Evolutionary conservation across 2,113 vertebrate species (phyloP), one percentile per base, ranked within the genome.

Genomic region (Myrmecophaga tridactyla): DNA sequence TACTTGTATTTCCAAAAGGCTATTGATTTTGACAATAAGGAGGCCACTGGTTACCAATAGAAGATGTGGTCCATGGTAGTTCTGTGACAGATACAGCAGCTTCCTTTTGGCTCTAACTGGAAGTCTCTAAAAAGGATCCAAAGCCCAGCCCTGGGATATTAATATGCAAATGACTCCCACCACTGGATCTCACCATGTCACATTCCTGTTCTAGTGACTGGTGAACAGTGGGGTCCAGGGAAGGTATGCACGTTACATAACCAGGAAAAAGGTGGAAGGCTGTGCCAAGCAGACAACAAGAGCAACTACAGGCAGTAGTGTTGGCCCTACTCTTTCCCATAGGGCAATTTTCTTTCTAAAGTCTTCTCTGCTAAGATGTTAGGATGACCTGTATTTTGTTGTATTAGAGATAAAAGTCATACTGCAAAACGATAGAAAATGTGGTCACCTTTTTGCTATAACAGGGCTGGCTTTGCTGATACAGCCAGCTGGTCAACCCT

Each of bases 361-460:
- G 8, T 81, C 46, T 58, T 76, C 63, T 31, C 3, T 12, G 29
- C 51, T 88, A 90, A 80, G 69, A 65, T 36, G 60, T 75, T 76
- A 90, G 36, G 36, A 60, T 25, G 80, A 69, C 80, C 11, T 43
- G 20, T 60, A 46, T 84, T 93, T 88, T 93, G 27, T 63, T 95
- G 92, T 62, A 92, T 83, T 78, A 81, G 51, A 60, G 56, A 80
- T 41, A 84, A 75, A 89, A 86, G 18, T 87, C 76, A 92, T 48
- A 70, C 15, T 60, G 10, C 63, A 80, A 95, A 95, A 93, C 63
- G n/a, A 67, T 80, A 90, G 63, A 51, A 82, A 6, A 53, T 81
- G 53, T 85, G 48, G n/a, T 53, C 17, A 75, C 60, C 73, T 86
- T 78, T 90, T 86, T 89, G 80, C 65, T 89, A 88, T 90, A 95